A percentile compares a stretch with the other conserved stretches of the same genome.
Evolutionary conservation across 1,140 invertebrate genomes (phyloP).

Genomic region (Samia ricini): DNA sequence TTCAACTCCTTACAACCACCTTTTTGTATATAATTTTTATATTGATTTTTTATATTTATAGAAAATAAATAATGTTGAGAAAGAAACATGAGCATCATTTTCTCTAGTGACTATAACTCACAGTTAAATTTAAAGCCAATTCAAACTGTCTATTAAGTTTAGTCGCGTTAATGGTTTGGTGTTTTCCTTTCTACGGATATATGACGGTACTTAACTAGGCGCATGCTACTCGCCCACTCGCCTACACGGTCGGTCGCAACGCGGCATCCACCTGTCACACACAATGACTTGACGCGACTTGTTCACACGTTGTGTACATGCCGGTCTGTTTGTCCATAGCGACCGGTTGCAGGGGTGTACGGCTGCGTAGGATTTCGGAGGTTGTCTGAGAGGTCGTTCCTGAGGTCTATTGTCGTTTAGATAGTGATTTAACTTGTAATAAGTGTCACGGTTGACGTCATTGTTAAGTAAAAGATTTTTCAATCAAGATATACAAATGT

Average conservation of each 20-base stretch:
- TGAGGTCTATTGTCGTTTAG: neutral
- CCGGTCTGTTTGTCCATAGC: conserved; percentile 23
- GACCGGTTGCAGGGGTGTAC: conserved; percentile 9
- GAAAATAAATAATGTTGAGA: no score
- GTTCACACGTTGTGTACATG: conserved; percentile 29
- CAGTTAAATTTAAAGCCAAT: no score
- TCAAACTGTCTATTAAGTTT: no score
- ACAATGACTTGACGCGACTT: conserved; percentile 35
- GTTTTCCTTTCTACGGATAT: neutral
- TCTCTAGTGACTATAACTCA: no score
- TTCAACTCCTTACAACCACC: no score
- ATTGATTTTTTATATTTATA: no score
- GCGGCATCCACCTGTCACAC: conserved; percentile 32
- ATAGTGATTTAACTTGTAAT: neutral
- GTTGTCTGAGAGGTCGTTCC: neutral
- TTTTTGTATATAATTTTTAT: no score
- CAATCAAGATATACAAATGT: neutral
- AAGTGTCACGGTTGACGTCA: neutral
- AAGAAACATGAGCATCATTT: no score
- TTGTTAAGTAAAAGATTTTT: neutral
- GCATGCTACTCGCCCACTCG: neutral
- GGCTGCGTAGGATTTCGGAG: conserved; percentile 7
- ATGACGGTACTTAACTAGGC: neutral
- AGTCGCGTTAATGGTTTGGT: neutral
- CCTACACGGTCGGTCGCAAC: neutral